phyloP scores from a whole-genome alignment of 1,140 invertebrate genomes.

The Diachasma alloeum region DNA sequence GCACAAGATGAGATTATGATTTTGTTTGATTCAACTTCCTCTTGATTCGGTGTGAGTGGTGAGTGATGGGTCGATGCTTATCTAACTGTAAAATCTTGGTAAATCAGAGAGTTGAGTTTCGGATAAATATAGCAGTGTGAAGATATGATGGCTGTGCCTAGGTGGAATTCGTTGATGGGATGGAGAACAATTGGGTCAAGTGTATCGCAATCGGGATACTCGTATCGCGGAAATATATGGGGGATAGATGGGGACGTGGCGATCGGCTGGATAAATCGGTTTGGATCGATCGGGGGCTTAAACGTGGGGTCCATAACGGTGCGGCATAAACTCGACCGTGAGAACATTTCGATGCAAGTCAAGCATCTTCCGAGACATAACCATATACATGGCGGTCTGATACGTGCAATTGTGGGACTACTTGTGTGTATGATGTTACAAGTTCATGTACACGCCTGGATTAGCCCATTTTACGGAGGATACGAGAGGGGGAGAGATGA shows the following conservation, averaged over 20 bases:
- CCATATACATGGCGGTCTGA: slow-evolving; percentile 18
- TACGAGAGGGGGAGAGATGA: background rate
- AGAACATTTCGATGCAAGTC: slow-evolving; percentile 23
- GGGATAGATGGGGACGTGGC: background rate
- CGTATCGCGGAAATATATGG: background rate
- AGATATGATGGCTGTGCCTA: background rate
- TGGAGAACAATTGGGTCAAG: background rate
- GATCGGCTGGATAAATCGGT: slow-evolving; percentile 9
- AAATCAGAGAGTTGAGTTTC: background rate
- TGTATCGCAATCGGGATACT: background rate
- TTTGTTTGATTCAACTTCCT: background rate
- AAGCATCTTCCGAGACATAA: slow-evolving; percentile 4
- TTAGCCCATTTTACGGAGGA: background rate
- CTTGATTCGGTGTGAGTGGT: background rate
- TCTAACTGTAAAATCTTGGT: background rate
- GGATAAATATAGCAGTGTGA: background rate
- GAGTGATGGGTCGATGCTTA: background rate
- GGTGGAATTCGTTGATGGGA: background rate
- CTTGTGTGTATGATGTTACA: background rate
- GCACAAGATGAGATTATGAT: background rate
- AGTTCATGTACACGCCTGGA: background rate
- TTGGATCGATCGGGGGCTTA: background rate
- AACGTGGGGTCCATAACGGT: slow-evolving; percentile 29
- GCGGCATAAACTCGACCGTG: slow-evolving; percentile 31
- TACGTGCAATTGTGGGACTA: slow-evolving; percentile 7